Evolutionary conservation across 2,113 vertebrate species (phyloP), one percentile per base, ranked within the genome.

Genomic region (Nanorana parkeri): DNA sequence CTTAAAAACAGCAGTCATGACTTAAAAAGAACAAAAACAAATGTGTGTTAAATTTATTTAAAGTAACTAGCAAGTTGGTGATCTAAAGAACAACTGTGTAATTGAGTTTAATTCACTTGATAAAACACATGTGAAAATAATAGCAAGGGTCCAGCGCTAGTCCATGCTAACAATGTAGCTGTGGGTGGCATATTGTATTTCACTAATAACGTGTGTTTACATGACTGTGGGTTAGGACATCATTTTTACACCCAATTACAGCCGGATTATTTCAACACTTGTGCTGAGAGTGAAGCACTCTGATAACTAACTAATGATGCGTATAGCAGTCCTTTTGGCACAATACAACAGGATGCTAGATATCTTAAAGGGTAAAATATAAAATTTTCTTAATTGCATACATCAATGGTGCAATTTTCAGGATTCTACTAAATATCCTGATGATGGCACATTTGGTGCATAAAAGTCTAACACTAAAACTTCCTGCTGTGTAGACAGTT

Each of bases 111-210:
- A 64, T 77, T 65, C 60, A 65, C 74, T 28, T 64, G 36, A 63
- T 63, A 41, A 17, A 63, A 76, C 55, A 61, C n/a, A 41, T 69
- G 58, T 65, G 60, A 41, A 47, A 77, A 47, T 19, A 28, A 41
- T 32, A 63, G 7, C 10, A 26, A 60, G 41, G 51, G 36, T 47
- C 41, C 41, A 51, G 32, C 15, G 6, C 13, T 64, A 61, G 16
- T 13, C 29, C 15, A 63, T 19, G 29, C 58, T 19, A 77, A 64
- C 23, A 52, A 52, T 77, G 74, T 28, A 36, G 51, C 60, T 65
- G 58, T 63, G 74, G 58, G 60, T 77, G 74, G 60, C 74, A 77
- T 63, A 77, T 64, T 77, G 60, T 47, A 77, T 77, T 77, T 77
- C 74, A 52, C 74, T 77, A 52, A 1, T 64, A 77, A 77, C 64